Conservation (phyloP, 2,888 invertebrate species). For the Meliscaeva auricollis region DNA sequence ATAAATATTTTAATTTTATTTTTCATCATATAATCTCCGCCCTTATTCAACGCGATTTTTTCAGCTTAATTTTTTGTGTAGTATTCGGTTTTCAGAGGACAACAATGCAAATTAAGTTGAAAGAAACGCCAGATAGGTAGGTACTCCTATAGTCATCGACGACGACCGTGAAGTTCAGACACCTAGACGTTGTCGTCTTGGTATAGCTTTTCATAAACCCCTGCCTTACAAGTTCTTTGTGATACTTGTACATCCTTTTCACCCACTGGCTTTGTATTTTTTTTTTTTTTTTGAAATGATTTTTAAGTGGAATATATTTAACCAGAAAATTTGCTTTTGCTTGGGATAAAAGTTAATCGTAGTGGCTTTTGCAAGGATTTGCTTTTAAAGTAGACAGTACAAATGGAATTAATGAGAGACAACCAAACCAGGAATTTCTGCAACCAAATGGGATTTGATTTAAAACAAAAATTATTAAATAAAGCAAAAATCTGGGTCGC, state of each 20-base stretch:
- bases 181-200: neutral
- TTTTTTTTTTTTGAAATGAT: neutral
- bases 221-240: conserved; percentile 5
- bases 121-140: neutral
- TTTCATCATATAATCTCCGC: neutral
- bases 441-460: no score
- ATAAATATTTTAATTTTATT: conserved; percentile 27
- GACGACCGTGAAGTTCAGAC: no score
- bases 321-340: no score
- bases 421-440: neutral
- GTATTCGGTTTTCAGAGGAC: conserved; percentile 8
- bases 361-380: conserved; percentile 1
- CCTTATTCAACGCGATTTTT: neutral
- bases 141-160: no score
- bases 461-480: no score
- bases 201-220: neutral
- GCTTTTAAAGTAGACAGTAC: conserved; percentile 1
- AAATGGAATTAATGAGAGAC: conserved; percentile 23
- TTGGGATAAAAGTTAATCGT: neutral
- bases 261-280: conserved; percentile 16
- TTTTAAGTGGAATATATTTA: conserved; percentile 11
- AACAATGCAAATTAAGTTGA: conserved; percentile 43
- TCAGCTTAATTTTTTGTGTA: neutral
- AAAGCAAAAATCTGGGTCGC: no score
- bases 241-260: neutral